Conservation (phyloP, 2,888 invertebrate species). For the Adelphocoris suturalis region DNA sequence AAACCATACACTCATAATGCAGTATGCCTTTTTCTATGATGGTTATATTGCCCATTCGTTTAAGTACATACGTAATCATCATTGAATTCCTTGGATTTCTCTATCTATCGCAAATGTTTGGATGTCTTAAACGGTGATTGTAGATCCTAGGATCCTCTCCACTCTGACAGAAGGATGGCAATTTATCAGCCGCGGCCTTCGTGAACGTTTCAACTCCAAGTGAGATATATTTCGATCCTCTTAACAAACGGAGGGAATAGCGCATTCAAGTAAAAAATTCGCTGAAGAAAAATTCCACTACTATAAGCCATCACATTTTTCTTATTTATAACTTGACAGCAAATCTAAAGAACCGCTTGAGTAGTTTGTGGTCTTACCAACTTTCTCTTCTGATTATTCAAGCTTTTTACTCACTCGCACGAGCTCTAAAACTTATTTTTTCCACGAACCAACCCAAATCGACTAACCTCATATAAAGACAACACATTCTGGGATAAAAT, state of each 20-base stretch:
- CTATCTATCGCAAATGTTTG: no score
- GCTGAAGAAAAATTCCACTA: neutral
- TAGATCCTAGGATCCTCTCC: neutral
- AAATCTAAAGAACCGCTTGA: neutral
- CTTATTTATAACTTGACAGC: constrained; percentile 4
- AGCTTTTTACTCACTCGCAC: no score
- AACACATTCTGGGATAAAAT: no score
- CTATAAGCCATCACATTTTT: neutral
- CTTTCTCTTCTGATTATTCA: no score
- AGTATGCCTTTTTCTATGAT: no score
- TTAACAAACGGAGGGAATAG: neutral
- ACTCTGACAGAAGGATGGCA: constrained; percentile 1
- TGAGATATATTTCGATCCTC: constrained; percentile 25
- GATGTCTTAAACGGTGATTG: neutral
- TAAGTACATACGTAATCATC: no score
- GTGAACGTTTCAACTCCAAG: neutral
- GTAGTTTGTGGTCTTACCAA: neutral
- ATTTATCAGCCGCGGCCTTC: constrained; percentile 5
- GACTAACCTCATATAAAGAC: no score
- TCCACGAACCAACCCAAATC: no score
- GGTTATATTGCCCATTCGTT: no score
- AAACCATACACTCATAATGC: no score
- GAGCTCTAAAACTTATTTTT: no score
- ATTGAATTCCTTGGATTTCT: no score
- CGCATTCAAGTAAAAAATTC: neutral